Evolutionary conservation across 2,888 invertebrate species (phyloP).

Genomic region (Ganaspis brasiliensis): DNA sequence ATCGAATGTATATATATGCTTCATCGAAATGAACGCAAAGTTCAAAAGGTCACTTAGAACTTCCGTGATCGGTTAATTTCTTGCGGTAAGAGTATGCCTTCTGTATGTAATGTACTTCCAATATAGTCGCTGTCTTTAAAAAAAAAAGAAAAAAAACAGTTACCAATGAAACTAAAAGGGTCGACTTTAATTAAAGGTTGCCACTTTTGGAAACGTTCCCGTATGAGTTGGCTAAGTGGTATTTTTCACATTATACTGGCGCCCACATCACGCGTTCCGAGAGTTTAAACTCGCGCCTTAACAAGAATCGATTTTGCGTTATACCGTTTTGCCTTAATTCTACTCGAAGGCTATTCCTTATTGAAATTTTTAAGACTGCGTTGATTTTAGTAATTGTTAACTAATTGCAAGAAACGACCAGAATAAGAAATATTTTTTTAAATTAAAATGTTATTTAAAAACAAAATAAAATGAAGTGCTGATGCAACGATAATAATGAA

Average conservation of each 20-base stretch:
- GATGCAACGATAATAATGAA: no score
- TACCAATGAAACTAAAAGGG: conserved; percentile 32
- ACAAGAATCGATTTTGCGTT: conserved; percentile 30
- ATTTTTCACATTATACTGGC: conserved; percentile 52
- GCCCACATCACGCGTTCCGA: conserved; percentile 50
- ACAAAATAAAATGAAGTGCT: no score
- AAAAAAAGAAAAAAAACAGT: no score
- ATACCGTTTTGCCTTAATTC: conserved; percentile 25
- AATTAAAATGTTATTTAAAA: no score
- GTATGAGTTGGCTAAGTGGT: conserved; percentile 30
- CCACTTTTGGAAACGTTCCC: conserved; percentile 36
- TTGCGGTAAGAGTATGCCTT: conserved; percentile 31
- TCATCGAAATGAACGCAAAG: not conserved
- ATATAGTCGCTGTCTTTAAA: not conserved
- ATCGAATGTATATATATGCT: not conserved
- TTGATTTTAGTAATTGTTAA: not conserved
- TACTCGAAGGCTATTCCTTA: not conserved
- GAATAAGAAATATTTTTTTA: no score
- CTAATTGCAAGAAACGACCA: no score
- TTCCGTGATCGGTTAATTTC: conserved; percentile 36
- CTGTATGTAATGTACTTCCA: conserved; percentile 24
- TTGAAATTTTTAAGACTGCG: not conserved
- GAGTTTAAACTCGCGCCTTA: conserved; percentile 53
- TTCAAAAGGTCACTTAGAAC: conserved; percentile 25
- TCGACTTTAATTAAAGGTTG: conserved; percentile 22